Evolutionary conservation across 2,888 invertebrate species (phyloP).

Genomic region (Drosophila falleni): DNA sequence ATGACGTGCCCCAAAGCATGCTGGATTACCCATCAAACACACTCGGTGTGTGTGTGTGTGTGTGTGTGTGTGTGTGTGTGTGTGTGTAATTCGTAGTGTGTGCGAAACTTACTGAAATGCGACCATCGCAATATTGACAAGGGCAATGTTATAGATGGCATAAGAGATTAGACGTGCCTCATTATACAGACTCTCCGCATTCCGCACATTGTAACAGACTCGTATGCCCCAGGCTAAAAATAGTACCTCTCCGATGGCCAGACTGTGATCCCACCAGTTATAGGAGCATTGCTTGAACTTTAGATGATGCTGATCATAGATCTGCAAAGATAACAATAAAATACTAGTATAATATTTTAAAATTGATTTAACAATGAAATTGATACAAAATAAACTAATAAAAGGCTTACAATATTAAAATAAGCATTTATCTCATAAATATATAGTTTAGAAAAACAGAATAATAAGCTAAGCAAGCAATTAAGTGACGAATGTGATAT

Average conservation of each 20-base stretch:
- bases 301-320: slow-evolving; percentile 90
- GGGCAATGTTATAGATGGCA: slow-evolving; percentile 97
- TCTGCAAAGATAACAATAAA: slow-evolving; percentile 84
- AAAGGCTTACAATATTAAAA: too few relatives aligned
- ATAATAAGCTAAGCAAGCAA: too few relatives aligned
- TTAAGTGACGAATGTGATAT: too few relatives aligned
- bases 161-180: slow-evolving; percentile 97
- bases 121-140: slow-evolving; percentile 96
- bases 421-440: too few relatives aligned
- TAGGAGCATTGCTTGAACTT: slow-evolving; percentile 96
- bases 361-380: too few relatives aligned
- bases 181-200: slow-evolving; percentile 96
- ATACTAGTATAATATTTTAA: not conserved
- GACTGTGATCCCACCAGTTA: slow-evolving; percentile 98
- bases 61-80: too few relatives aligned
- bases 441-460: too few relatives aligned
- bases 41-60: too few relatives aligned
- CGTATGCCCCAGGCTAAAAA: slow-evolving; percentile 94
- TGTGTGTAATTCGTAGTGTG: too few relatives aligned
- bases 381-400: too few relatives aligned
- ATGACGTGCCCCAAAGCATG: slow-evolving; percentile 40
- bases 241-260: slow-evolving; percentile 92
- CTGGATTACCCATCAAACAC: slow-evolving; percentile 45
- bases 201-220: slow-evolving; percentile 94
- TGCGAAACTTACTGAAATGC: slow-evolving; percentile 94